Conservation (phyloP, 1,140 invertebrate species). For the Elymnias hypermnestra region DNA sequence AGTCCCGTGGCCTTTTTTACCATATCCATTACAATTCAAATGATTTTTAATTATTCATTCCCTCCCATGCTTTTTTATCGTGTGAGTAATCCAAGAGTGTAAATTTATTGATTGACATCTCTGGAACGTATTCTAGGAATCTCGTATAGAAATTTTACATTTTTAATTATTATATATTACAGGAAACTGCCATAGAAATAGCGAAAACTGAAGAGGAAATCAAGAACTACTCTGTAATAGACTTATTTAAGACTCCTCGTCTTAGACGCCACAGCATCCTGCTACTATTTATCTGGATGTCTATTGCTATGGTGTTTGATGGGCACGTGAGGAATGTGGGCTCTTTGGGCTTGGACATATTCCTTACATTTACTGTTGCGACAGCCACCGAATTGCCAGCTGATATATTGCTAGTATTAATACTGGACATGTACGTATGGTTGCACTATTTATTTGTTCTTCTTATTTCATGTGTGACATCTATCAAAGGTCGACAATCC, state of each 20-base stretch:
- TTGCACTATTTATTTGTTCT: no score
- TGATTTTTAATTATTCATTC: no score
- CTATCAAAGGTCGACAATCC: no score
- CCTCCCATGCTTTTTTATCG: no score
- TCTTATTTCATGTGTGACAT: no score
- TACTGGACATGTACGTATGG: slow-evolving; percentile 79
- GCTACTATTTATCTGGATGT: slow-evolving; percentile 88
- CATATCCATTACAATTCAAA: no score
- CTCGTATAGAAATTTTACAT: no score
- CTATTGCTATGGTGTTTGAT: slow-evolving; percentile 89
- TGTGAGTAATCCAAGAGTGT: no score
- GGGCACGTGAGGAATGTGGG: slow-evolving; percentile 90
- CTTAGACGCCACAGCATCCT: slow-evolving; percentile 83
- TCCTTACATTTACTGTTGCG: slow-evolving; percentile 89
- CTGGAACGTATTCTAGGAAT: no score
- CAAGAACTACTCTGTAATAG: slow-evolving; percentile 82
- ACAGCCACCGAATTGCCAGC: slow-evolving; percentile 89
- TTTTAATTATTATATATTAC: slow-evolving; percentile 4
- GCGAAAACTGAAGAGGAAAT: slow-evolving; percentile 43
- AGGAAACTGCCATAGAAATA: slow-evolving; percentile 56
- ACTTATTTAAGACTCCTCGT: slow-evolving; percentile 85
- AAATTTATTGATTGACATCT: no score
- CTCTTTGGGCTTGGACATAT: slow-evolving; percentile 86
- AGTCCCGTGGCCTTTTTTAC: no score
- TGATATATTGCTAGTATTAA: slow-evolving; percentile 86